A percentile compares a stretch with the other conserved stretches of the same genome.
These are phyloP conservation scores for Drosophila limbata DNA, from an alignment of 2,888 invertebrate species.

Conservation along the genomic window DNA sequence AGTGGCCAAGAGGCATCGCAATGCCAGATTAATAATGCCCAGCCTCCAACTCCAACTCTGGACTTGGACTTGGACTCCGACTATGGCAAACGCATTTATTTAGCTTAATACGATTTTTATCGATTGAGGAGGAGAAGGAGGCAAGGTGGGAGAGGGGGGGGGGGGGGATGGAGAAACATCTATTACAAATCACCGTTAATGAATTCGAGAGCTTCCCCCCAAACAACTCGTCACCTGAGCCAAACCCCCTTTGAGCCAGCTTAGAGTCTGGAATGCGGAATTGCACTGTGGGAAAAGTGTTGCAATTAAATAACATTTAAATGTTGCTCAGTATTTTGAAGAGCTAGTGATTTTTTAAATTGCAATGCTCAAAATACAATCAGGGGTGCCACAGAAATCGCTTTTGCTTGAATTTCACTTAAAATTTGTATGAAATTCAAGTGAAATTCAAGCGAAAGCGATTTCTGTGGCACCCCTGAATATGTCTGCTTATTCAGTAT, in stretches of 20 bases:
- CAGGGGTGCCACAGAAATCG: no score
- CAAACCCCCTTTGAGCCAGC: not conserved
- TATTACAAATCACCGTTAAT: conserved; percentile 79
- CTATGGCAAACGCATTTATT: conserved; percentile 68
- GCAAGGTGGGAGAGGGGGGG: conserved; percentile 6
- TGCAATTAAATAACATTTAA: not conserved
- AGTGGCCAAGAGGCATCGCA: conserved; percentile 22
- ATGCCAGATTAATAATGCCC: conserved; percentile 69
- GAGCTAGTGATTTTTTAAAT: no score
- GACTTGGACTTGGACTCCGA: conserved; percentile 19
- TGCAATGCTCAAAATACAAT: no score
- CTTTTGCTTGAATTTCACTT: no score
- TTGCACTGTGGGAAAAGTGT: not conserved
- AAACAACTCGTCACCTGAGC: conserved; percentile 10
- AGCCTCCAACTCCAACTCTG: conserved; percentile 31
- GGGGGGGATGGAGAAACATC: conserved; percentile 36
- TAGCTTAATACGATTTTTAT: conserved; percentile 67
- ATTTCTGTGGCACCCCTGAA: no score
- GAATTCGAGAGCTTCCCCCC: conserved; percentile 47
- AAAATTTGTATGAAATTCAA: no score
- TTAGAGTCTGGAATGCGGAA: conserved; percentile 2
- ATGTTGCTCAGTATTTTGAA: not conserved
- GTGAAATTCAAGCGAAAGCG: no score
- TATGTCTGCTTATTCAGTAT: no score
- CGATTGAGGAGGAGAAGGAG: conserved; percentile 21